These are phyloP conservation scores for Streptopelia turtur DNA, from an alignment of 2,797 vertebrate genomes.

Conservation along the genomic window DNA sequence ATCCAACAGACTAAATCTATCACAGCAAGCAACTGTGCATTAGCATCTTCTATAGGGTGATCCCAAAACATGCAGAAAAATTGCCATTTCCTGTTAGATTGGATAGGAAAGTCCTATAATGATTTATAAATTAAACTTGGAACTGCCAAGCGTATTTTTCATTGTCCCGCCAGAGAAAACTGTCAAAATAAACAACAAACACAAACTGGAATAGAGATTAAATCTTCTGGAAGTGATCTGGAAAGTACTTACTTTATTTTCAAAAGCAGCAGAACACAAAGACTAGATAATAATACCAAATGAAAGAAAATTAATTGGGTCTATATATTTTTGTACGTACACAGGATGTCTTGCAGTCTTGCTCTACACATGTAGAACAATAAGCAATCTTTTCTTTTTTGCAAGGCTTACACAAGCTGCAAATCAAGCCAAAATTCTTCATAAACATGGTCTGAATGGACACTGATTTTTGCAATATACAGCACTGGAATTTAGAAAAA, in stretches of 20 bases:
- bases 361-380: conserved; percentile 31
- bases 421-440: conserved; percentile 52
- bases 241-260: conserved; percentile 31
- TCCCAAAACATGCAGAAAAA: conserved; percentile 13
- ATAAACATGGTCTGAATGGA: conserved; percentile 51
- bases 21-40: background rate
- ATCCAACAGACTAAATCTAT: background rate
- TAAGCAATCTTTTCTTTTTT: conserved; percentile 65
- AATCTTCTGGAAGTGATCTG: conserved; percentile 26
- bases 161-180: background rate
- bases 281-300: conserved; percentile 26
- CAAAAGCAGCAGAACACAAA: background rate
- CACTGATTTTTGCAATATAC: conserved; percentile 49
- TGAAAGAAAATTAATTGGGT: conserved; percentile 39
- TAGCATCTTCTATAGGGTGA: background rate
- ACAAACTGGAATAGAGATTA: background rate
- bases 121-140: conserved; percentile 33
- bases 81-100: conserved; percentile 16
- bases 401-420: conserved; percentile 47
- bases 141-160: background rate
- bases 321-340: background rate
- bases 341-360: conserved; percentile 33
- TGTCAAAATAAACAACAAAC: conserved; percentile 30
- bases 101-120: background rate
- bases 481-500: background rate